Evolutionary conservation across 2,888 invertebrate species (phyloP).

Genomic region (Campoplex capitator): DNA sequence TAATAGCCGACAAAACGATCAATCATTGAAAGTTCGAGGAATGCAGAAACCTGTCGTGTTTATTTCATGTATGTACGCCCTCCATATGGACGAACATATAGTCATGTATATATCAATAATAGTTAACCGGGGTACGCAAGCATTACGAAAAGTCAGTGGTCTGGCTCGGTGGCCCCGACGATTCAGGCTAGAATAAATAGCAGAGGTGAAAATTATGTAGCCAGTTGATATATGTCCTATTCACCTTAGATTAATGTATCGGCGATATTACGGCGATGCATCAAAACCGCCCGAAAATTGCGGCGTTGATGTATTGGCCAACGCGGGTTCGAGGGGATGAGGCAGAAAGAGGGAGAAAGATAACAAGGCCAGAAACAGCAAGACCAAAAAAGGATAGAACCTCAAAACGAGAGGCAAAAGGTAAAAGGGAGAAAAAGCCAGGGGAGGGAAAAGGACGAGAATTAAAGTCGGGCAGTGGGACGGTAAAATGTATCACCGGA

Average conservation of each 20-base stretch:
- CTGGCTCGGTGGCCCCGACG: constrained; percentile 51
- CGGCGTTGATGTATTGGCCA: constrained; percentile 77
- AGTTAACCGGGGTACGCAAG: not conserved
- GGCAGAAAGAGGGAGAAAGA: constrained; percentile 51
- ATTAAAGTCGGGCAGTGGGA: constrained; percentile 65
- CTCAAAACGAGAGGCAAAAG: constrained; percentile 48
- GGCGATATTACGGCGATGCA: constrained; percentile 81
- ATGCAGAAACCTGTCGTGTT: constrained; percentile 3
- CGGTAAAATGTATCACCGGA: constrained; percentile 67
- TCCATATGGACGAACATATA: not conserved
- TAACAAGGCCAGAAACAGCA: constrained; percentile 41
- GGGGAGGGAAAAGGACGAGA: constrained; percentile 52
- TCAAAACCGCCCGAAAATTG: constrained; percentile 80
- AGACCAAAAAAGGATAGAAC: constrained; percentile 58
- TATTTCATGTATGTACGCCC: not conserved
- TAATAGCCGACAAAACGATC: constrained; percentile 51
- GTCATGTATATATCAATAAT: constrained; percentile 13
- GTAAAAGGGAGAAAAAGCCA: constrained; percentile 57
- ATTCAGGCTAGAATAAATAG: constrained; percentile 68
- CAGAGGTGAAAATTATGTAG: constrained; percentile 78
- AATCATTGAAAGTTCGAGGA: constrained; percentile 28
- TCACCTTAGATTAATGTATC: constrained; percentile 81
- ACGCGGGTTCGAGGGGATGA: constrained; percentile 52
- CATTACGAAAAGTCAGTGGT: constrained; percentile 67
- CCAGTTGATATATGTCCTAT: constrained; percentile 78